Evolutionary conservation across 2,113 vertebrate species (phyloP), one percentile per base, ranked within the genome.

Genomic region (Lepidothrix coronata): DNA sequence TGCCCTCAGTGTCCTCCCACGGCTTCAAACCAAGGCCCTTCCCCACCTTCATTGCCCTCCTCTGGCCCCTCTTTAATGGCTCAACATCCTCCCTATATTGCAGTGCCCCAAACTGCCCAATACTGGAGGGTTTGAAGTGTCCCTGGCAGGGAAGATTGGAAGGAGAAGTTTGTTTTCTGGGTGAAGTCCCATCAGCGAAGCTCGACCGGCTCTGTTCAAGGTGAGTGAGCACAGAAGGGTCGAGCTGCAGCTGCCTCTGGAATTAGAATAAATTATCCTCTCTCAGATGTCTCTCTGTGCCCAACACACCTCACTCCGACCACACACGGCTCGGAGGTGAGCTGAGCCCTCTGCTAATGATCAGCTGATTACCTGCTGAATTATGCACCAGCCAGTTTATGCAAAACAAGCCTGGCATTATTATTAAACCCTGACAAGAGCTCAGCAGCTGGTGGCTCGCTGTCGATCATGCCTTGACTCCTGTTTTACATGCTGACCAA

Each of bases 221-320:
- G 96, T 96, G 89, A 97, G 94, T 19, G 75, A 94, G 18, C 91
- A 43, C 78, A 58, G 17, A 73, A 80, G 85, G 88, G 90, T 95
- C 95, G 93, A 74, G 76, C 72, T 71, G 75, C 84, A 88, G 71
- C 76, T 92, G 92, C 55, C 88, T 80, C 62, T 41, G 6, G 30
- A 93, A 95, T 96, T 77, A 93, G 82, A 91, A 96, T 96, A 85
- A 96, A 96, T 96, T 83, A 83, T 57, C 90, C 71, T 77, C 37
- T 41, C 79, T 79, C 82, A 12, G 8, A 46, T 62, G 62, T 81
- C 77, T 76, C 77, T 65, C 77, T 72, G 77, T 44, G 70, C 89
- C 0, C 3, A 88, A 43, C 15, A 52, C 17, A 18, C 59, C 49
- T 72, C 0, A 0, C 10, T 75, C 68, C 0, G 17, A 67, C 77